Percentiles rank a stretch among this genome's conserved stretches.
Evolutionary conservation across 2,797 vertebrate genomes (phyloP).

Genomic region (Mionectes olivaceus): DNA sequence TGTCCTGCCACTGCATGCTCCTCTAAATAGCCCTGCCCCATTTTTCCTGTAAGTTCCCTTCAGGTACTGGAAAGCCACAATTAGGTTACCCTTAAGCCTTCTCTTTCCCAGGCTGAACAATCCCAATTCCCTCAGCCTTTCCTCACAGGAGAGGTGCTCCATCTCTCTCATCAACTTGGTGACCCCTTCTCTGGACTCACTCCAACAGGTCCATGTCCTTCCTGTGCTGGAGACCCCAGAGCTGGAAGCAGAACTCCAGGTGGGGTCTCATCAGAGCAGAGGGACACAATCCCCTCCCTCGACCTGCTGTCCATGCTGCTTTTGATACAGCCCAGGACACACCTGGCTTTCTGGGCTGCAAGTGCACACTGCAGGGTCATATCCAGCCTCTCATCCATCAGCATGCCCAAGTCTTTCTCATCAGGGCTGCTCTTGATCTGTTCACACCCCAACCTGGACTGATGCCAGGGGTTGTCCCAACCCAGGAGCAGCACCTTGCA

Average conservation of each 20-base stretch:
- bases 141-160: neutral
- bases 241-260: neutral
- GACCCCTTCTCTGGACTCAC: rapidly evolving
- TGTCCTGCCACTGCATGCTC: neutral
- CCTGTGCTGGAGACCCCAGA: neutral
- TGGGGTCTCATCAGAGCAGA: neutral
- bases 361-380: neutral
- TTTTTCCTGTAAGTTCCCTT: neutral
- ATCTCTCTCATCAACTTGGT: neutral
- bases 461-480: rapidly evolving
- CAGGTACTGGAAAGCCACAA: neutral
- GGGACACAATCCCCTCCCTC: neutral
- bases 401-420: neutral
- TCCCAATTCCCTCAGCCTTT: neutral
- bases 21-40: neutral
- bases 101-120: neutral
- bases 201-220: neutral
- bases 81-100: neutral
- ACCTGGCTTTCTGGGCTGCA: rapidly evolving
- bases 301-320: rapidly evolving
- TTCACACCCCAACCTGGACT: neutral
- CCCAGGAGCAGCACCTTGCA: neutral
- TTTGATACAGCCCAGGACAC: neutral
- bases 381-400: neutral
- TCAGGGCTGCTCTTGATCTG: neutral